These are phyloP conservation scores for Eurypyga helias DNA, from an alignment of 2,113 vertebrate genomes.

Conservation along the genomic window DNA sequence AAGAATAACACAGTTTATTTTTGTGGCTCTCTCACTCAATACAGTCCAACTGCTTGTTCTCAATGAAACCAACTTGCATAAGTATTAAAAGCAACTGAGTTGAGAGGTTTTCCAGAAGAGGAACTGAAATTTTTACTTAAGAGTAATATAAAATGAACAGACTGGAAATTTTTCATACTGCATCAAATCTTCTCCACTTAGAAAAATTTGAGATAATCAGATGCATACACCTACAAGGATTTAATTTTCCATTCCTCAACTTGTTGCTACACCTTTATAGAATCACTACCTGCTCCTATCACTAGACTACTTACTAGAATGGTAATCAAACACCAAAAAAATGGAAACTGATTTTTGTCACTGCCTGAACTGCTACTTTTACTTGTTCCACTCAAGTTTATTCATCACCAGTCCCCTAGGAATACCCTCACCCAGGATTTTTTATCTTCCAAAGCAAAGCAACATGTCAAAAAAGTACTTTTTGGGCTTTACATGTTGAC, in stretches of 20 bases:
- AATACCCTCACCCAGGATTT: background rate
- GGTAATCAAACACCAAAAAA: background rate
- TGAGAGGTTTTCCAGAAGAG: background rate
- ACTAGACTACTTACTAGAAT: background rate
- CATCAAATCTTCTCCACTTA: background rate
- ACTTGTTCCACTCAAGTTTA: background rate
- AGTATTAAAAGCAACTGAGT: background rate
- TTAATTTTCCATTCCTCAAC: background rate
- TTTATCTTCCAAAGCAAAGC: background rate
- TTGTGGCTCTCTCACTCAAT: background rate
- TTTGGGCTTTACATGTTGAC: background rate
- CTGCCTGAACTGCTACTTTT: background rate
- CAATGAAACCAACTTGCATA: background rate
- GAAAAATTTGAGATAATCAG: background rate
- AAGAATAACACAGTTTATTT: background rate
- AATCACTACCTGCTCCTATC: background rate
- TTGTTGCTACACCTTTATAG: background rate
- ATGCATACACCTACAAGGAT: background rate
- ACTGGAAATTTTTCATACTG: background rate
- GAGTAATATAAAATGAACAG: background rate
- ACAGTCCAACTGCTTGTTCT: background rate
- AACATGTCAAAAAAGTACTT: background rate
- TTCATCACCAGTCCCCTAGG: background rate
- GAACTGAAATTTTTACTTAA: background rate
- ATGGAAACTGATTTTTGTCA: background rate